Base-by-base conservation (phyloP, 2,113 vertebrate species). In the Cygnus buccinator region DNA sequence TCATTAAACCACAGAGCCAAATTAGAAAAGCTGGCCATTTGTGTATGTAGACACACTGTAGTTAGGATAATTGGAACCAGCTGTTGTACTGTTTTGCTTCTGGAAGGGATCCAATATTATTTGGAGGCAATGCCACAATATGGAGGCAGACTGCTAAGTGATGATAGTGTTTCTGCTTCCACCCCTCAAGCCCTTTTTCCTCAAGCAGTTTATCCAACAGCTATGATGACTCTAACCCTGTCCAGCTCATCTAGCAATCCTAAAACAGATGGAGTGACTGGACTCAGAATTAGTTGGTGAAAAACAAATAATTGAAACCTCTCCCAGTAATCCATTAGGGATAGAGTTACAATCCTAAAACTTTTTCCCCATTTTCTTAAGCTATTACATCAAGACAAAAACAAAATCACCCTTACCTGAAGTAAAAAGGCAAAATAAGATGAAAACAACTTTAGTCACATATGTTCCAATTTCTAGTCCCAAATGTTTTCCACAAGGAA, bases 61-160 rank as follows among this genome's bases (percentile, higher is more conserved):
- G 96, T 98, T 96, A 88, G 89, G 70, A 86, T 98, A 98, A 98
- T 98, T 98, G 97, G 93, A 95, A 98, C 96, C 98, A 98, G 98
- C 98, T 98, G 98, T 94, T 97, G 89, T 57, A 91, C 80, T 95
- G 81, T 87, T 96, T 90, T 91, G 73, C 71, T 84, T 82, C 95
- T 98, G 98, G 97, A 97, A 87, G 31, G 43, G 62, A 87, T 97
- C 97, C 98, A 98, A 58, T 3, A 14, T 62, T 63, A 31, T 94
- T 94, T 92, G 92, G 97, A 96, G 96, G 93, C 93, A 70, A 76
- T 5, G 5, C 65, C 87, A 90, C 92, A 89, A 82, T 84, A 84
- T 81, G 90, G 96, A 97, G 63, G 84, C 80, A 94, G 78, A 85
- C 77, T 76, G 77, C 82, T 65, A 74, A 93, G 76, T 2, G n/a